A percentile compares a stretch with the other conserved stretches of the same genome.
phyloP scores from a whole-genome alignment of 1,140 invertebrate genomes.

The Campoletis sonorensis region DNA sequence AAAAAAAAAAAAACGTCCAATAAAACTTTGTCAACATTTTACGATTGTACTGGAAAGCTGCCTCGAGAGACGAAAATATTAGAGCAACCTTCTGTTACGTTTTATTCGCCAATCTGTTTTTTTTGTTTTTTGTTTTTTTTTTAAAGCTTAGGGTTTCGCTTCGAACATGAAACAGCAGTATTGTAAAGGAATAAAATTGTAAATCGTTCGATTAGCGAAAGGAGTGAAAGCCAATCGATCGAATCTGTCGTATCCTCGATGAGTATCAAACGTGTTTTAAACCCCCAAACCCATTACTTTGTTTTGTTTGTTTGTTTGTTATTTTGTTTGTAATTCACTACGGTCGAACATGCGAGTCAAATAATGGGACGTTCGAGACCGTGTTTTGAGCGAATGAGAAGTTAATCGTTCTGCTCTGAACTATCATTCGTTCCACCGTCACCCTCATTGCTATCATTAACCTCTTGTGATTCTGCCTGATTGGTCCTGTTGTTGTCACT shows the following conservation, averaged over 20 bases:
- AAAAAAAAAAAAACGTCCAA: too few relatives aligned
- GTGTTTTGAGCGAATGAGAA: not conserved
- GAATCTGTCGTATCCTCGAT: constrained; percentile 7
- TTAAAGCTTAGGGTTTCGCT: too few relatives aligned
- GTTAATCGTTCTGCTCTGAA: constrained; percentile 25
- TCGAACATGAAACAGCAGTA: too few relatives aligned
- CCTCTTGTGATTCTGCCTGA: constrained; percentile 3
- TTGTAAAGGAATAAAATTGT: too few relatives aligned
- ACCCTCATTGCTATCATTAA: constrained; percentile 45
- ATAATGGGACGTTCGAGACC: constrained; percentile 18
- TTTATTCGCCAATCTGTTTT: too few relatives aligned
- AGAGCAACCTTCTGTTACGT: too few relatives aligned
- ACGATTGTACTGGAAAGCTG: too few relatives aligned
- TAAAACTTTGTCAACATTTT: too few relatives aligned
- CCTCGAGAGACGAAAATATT: too few relatives aligned
- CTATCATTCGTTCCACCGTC: constrained; percentile 39
- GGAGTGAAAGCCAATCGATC: not conserved
- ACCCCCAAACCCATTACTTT: not conserved
- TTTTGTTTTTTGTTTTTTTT: too few relatives aligned
- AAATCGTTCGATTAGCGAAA: too few relatives aligned
- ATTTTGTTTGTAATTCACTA: constrained; percentile 15
- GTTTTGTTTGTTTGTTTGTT: not conserved
- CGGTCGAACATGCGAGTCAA: constrained; percentile 3
- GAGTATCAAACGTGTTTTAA: not conserved
- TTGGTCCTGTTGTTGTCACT: not conserved